A percentile compares a stretch with the other conserved stretches of the same genome.
These are phyloP conservation scores for Murina feae DNA, from an alignment of 2,113 vertebrate species.

Conservation along the genomic window DNA sequence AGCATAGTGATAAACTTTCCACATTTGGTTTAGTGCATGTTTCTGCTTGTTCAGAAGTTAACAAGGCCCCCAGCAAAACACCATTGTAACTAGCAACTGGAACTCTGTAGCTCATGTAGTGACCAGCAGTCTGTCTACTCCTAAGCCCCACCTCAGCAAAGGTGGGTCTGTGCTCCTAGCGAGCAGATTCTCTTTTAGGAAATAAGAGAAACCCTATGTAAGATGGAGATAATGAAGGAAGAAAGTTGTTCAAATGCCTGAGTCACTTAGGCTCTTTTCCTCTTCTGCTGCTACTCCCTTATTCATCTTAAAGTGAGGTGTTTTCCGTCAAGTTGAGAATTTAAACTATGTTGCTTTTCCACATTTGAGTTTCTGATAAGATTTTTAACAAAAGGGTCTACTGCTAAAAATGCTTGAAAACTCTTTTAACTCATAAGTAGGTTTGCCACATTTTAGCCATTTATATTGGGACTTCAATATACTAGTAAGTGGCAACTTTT, in stretches of 20 bases:
- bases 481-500: background rate
- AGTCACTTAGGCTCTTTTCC: background rate
- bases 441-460: background rate
- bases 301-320: background rate
- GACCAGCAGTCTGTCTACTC: background rate
- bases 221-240: background rate
- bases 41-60: constrained; percentile 39
- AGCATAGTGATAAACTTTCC: background rate
- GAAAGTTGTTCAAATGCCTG: background rate
- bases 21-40: background rate
- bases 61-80: constrained; percentile 1
- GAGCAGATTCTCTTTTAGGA: background rate
- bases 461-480: background rate
- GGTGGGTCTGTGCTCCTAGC: background rate
- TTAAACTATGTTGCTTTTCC: background rate
- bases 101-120: background rate
- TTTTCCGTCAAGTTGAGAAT: background rate
- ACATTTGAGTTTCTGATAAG: background rate
- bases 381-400: background rate
- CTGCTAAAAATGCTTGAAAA: background rate
- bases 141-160: background rate
- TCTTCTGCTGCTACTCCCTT: background rate
- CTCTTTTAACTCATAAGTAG: background rate
- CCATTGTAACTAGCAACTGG: background rate
- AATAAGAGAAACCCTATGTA: background rate